Evolutionary conservation across 2,113 vertebrate genomes (phyloP), one percentile per base, ranked within the genome.

Genomic region (Anhinga rufa): DNA sequence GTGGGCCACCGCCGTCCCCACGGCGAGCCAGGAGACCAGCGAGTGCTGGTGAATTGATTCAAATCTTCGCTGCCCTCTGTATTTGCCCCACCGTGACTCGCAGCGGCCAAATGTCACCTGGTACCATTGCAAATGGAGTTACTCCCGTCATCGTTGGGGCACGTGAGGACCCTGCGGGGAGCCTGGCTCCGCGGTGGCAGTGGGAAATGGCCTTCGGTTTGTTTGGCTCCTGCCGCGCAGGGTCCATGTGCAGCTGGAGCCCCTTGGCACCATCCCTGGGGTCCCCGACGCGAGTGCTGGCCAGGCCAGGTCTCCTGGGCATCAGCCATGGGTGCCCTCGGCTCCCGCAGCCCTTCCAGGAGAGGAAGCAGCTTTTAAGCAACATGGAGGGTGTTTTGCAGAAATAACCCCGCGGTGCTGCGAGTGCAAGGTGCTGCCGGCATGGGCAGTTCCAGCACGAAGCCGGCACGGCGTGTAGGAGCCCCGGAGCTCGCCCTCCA

Each of bases 131-230:
- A 24, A 29, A 51, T 1, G 4, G 84, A 21, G 26, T 18, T 62
- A 46, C 17, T 34, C 21, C 34, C 2, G 7, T 32, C 2, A 0
- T 26, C 16, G 6, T 1, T 5, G 51, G 15, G 36, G 17, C 29
- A 20, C 3, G 1, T 1, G 2, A n/a, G 36, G 54, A 52, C 31
- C n/a, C 28, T 69, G 54, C 1, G 4, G 38, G 7, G 44, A 8
- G 14, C 19, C 32, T 6, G 1, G 46, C 54, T 75, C 70, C 52
- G 3, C 0, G 3, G 38, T 66, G 44, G 61, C 42, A 24, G 10
- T 4, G 36, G 78, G 32, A 75, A 75, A 24, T 0, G 1, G 32
- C 58, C 48, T 61, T 32, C 17, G 52, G n/a, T 29, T 54, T 24
- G 12, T 54, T 55, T 42, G 64, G 34, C 24, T 49, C 48, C n/a